These are phyloP conservation scores for Sphaerophoria taeniata DNA, from an alignment of 2,888 invertebrate genomes.

Conservation along the genomic window DNA sequence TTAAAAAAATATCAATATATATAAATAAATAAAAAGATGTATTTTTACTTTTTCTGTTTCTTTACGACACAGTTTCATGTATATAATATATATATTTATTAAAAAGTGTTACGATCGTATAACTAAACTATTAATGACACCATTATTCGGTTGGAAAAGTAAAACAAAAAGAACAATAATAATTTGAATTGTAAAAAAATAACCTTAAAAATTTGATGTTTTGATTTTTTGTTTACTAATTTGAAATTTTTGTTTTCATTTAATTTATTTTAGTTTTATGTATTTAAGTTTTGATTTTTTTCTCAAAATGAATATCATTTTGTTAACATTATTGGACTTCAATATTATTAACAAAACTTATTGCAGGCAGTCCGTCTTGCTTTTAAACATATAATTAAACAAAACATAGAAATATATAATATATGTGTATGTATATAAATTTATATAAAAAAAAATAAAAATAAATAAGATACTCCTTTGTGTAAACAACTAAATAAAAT, in stretches of 20 bases:
- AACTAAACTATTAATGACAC: slow-evolving; percentile 69
- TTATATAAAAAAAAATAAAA: slow-evolving; percentile 29
- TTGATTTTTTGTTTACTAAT: slow-evolving; percentile 2
- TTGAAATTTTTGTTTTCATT: slow-evolving; percentile 37
- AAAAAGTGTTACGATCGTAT: slow-evolving; percentile 65
- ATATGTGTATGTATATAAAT: slow-evolving; percentile 76
- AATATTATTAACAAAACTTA: slow-evolving; percentile 81
- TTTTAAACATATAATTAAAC: slow-evolving; percentile 66
- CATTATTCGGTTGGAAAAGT: slow-evolving; percentile 56
- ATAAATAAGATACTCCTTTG: slow-evolving; percentile 45
- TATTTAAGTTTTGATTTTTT: slow-evolving; percentile 75
- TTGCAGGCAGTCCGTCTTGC: slow-evolving; percentile 81
- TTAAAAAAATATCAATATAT: slow-evolving; percentile 75
- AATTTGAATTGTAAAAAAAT: slow-evolving; percentile 71
- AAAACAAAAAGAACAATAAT: slow-evolving; percentile 58
- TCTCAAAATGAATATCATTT: slow-evolving; percentile 80
- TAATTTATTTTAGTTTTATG: slow-evolving; percentile 45
- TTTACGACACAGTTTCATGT: slow-evolving; percentile 72
- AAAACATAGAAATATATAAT: slow-evolving; percentile 64
- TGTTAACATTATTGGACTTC: slow-evolving; percentile 80
- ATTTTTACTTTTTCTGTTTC: slow-evolving; percentile 56
- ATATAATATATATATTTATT: slow-evolving; percentile 72
- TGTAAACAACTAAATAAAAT: slow-evolving; percentile 24
- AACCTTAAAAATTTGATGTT: slow-evolving; percentile 62
- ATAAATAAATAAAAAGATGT: slow-evolving; percentile 75